These are phyloP conservation scores for Meleagris gallopavo DNA, from an alignment of 2,113 vertebrate genomes.

Conservation along the genomic window DNA sequence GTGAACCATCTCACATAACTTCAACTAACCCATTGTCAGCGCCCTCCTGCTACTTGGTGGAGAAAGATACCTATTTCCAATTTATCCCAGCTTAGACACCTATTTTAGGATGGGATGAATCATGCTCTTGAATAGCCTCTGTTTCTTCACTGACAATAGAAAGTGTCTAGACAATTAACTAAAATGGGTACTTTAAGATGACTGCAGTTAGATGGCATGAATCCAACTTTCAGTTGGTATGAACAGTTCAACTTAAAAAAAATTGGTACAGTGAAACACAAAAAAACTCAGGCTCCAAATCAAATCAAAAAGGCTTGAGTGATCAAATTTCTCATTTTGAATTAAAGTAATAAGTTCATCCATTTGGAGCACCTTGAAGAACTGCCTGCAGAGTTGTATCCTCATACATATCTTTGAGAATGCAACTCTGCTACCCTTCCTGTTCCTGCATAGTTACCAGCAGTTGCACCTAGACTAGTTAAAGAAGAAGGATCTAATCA, in stretches of 20 bases:
- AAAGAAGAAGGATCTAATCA: neutral
- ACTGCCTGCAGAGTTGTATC: neutral
- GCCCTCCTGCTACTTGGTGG: neutral
- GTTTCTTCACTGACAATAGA: neutral
- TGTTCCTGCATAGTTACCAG: neutral
- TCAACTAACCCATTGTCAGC: neutral
- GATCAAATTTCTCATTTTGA: neutral
- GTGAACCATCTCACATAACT: neutral
- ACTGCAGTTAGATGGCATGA: neutral
- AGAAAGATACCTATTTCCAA: neutral
- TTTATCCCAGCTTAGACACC: neutral
- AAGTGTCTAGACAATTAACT: constrained; percentile 32
- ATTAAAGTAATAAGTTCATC: neutral
- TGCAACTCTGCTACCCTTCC: neutral
- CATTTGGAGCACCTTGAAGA: neutral
- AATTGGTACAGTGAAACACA: neutral
- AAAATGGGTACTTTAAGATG: neutral
- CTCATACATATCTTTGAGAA: neutral
- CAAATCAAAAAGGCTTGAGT: no score
- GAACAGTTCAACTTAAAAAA: neutral
- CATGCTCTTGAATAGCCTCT: constrained; percentile 5
- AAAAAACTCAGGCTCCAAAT: neutral
- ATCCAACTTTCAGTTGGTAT: neutral
- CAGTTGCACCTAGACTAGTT: neutral
- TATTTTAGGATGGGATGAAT: constrained; percentile 37